A percentile compares a stretch with the other conserved stretches of the same genome.
These are phyloP conservation scores for Enteromius treurensis DNA, from an alignment of 2,797 vertebrate genomes.

Conservation along the genomic window DNA sequence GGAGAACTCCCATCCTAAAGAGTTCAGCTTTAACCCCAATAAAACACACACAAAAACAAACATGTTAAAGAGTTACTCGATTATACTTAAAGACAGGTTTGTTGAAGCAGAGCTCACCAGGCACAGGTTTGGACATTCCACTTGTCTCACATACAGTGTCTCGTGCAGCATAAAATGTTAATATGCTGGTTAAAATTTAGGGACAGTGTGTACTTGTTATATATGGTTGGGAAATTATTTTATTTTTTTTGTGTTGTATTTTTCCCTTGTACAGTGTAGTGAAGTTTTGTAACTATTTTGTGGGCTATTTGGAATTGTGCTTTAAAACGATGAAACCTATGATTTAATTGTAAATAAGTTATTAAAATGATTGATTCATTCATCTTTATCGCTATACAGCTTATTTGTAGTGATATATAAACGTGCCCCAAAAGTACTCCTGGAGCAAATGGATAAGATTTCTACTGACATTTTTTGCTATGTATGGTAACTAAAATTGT, in stretches of 20 bases:
- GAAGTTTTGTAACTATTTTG: background rate
- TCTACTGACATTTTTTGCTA: background rate
- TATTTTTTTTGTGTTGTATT: background rate
- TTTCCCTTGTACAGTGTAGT: background rate
- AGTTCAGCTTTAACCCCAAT: background rate
- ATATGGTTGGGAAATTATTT: background rate
- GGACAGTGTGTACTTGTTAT: background rate
- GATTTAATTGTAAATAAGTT: background rate
- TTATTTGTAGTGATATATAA: background rate
- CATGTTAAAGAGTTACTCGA: background rate
- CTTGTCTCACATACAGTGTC: background rate
- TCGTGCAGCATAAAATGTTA: background rate
- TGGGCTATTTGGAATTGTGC: background rate
- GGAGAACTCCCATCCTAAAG: background rate
- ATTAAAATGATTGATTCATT: background rate
- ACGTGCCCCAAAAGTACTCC: background rate
- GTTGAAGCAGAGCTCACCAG: background rate
- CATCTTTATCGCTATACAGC: background rate
- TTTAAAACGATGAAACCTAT: background rate
- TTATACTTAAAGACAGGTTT: background rate
- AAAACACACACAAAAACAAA: background rate
- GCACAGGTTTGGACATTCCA: background rate
- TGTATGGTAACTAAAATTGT: background rate
- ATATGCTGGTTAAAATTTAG: background rate
- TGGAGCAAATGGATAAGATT: background rate